phyloP scores from a whole-genome alignment of 2,888 invertebrate species.

The Zonitis immaculata region DNA sequence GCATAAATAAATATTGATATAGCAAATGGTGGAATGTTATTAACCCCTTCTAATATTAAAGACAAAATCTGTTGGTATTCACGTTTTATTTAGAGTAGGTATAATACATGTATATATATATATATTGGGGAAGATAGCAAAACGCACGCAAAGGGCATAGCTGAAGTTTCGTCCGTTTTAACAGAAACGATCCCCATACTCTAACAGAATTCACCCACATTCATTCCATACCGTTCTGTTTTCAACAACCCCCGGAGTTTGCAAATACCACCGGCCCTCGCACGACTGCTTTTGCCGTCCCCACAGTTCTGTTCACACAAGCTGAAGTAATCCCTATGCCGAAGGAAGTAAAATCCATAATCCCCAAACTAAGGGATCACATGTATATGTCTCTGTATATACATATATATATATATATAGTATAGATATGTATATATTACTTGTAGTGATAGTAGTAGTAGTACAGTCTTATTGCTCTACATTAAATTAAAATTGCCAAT shows the following conservation, averaged over 20 bases:
- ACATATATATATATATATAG: no score
- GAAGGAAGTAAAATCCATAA: slow-evolving; percentile 42
- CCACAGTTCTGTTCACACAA: slow-evolving; percentile 31
- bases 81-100: slow-evolving; percentile 17
- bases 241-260: slow-evolving; percentile 9
- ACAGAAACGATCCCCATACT: slow-evolving; percentile 10
- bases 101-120: not conserved
- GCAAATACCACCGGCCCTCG: slow-evolving; percentile 25
- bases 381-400: slow-evolving; percentile 14
- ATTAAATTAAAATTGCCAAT: slow-evolving; percentile 13
- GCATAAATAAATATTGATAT: slow-evolving; percentile 21
- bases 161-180: slow-evolving; percentile 20
- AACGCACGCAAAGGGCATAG: slow-evolving; percentile 15
- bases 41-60: no score
- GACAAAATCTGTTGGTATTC: slow-evolving; percentile 12
- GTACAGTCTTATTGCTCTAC: not conserved
- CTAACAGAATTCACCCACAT: not conserved
- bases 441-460: slow-evolving; percentile 7
- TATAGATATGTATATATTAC: no score
- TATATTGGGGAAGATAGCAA: not conserved
- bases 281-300: slow-evolving; percentile 13
- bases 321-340: slow-evolving; percentile 41
- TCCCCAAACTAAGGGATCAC: slow-evolving; percentile 29
- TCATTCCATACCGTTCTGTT: slow-evolving; percentile 2
- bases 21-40: no score